Base-by-base conservation (phyloP, 2,797 vertebrate genomes). In the Tangara arthus region DNA sequence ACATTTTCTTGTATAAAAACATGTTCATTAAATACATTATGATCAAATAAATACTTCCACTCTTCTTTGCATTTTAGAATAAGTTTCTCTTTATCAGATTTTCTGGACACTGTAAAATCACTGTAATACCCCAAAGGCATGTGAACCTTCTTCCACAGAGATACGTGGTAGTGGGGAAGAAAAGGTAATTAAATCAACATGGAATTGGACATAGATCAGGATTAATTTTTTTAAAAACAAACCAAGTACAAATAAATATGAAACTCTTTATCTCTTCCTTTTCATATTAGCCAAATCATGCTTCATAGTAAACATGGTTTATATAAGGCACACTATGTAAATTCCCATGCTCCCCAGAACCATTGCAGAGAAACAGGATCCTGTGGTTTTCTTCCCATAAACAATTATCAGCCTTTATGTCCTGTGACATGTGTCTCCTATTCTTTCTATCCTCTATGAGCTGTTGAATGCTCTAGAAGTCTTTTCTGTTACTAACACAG, bases 301-400 rank as follows among this genome's bases (percentile, higher is more conserved):
- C 52, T 63, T 79, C 52, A 63, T 92, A 93, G 96, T 82, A 96
- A 96, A 83, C 52, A 46, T 11, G 71, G 39, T 52, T 77, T 65
- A 52, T 64, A 50, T 42, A 41, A 81, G 65, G 49, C 56, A 69
- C 16, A 34, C 23, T 44, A 6, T 34, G n/a, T 37, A 92, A 91
- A 94, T 94, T 95, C 93, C 80, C 91, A 93, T 96, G 93, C 47
- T 80, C 55, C 30, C 14, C 21, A 56, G 61, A 92, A 80, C 37
- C 39, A 27, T 57, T 30, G 32, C 15, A 88, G 42, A 73, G 35
- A 76, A 87, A 61, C 5, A 27, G 35, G 37, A 12, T 53, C 11
- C 16, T 32, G 57, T 37, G 37, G 21, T 20, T 57, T 35, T 55
- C n/a, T 83, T 60, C 44, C 49, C 24, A 41, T 52, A 47, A 68